Conservation (phyloP, 2,888 invertebrate genomes). For the Julus scanicus region DNA sequence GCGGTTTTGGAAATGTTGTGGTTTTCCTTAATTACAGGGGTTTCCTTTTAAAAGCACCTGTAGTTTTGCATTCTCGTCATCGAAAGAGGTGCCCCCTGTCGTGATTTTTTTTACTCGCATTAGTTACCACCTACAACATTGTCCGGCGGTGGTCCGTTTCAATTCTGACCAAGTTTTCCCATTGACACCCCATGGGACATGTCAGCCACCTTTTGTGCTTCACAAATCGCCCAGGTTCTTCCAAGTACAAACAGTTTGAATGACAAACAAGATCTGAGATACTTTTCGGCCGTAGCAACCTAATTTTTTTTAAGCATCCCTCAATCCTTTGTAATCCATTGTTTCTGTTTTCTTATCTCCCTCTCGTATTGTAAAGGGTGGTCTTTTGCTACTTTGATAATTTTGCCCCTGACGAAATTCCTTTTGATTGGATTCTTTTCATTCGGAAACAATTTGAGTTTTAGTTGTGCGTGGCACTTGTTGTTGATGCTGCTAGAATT, state of each 20-base stretch:
- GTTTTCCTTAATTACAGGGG: background rate
- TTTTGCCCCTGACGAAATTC: slow-evolving; percentile 6
- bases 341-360: background rate
- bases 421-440: slow-evolving; percentile 36
- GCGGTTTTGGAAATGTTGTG: background rate
- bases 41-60: background rate
- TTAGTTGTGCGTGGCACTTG: slow-evolving; percentile 6
- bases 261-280: slow-evolving; percentile 24
- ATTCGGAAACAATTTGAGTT: background rate
- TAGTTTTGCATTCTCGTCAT: background rate
- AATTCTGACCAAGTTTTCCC: background rate
- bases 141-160: slow-evolving; percentile 35
- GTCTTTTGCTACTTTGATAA: slow-evolving; percentile 6
- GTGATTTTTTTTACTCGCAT: background rate
- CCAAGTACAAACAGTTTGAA: background rate
- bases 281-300: background rate
- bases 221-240: background rate
- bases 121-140: slow-evolving; percentile 24
- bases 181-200: slow-evolving; percentile 40
- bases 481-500: background rate
- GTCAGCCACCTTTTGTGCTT: slow-evolving; percentile 40
- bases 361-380: background rate
- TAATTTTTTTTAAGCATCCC: background rate
- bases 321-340: background rate
- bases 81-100: background rate